These are phyloP conservation scores for Drosophila anomalata DNA, from an alignment of 2,888 invertebrate species.

Conservation along the genomic window DNA sequence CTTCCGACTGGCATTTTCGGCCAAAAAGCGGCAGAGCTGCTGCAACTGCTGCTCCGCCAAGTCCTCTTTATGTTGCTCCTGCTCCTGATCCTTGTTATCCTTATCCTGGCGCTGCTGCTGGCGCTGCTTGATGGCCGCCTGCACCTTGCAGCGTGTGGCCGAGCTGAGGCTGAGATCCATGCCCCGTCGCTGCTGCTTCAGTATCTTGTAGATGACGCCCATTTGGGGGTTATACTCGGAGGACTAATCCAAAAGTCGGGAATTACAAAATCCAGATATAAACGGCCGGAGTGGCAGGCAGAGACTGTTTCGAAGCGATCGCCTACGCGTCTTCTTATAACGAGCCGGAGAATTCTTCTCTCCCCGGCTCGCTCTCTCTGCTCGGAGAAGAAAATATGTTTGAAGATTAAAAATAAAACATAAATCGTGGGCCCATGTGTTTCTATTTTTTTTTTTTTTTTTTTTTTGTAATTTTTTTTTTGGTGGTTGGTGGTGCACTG, in stretches of 20 bases:
- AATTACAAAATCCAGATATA: neutral
- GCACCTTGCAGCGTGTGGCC: conserved; percentile 62
- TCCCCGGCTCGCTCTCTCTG: conserved; percentile 7
- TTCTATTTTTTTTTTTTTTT: conserved; percentile 12
- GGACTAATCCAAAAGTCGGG: neutral
- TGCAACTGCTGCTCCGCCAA: conserved; percentile 72
- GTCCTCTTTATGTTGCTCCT: conserved; percentile 36
- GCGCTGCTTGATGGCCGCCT: conserved; percentile 62
- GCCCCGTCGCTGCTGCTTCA: conserved; percentile 67
- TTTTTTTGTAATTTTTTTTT: conserved; percentile 1
- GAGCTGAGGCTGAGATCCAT: conserved; percentile 60
- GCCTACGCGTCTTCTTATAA: conserved; percentile 56
- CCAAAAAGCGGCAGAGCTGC: conserved; percentile 79
- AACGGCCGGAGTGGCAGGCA: conserved; percentile 54
- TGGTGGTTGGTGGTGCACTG: conserved; percentile 13
- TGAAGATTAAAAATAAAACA: conserved; percentile 69
- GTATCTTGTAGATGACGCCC: conserved; percentile 80
- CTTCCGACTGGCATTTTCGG: conserved; percentile 79
- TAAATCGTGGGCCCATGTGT: conserved; percentile 48
- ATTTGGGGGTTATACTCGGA: conserved; percentile 38
- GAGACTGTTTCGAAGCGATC: conserved; percentile 66
- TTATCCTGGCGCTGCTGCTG: conserved; percentile 38
- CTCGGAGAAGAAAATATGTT: conserved; percentile 17
- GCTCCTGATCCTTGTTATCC: conserved; percentile 1
- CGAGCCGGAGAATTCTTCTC: conserved; percentile 20